A percentile compares a stretch with the other conserved stretches of the same genome.
These are phyloP conservation scores for Odontesthes bonariensis DNA, from an alignment of 2,113 vertebrate genomes.

Conservation along the genomic window DNA sequence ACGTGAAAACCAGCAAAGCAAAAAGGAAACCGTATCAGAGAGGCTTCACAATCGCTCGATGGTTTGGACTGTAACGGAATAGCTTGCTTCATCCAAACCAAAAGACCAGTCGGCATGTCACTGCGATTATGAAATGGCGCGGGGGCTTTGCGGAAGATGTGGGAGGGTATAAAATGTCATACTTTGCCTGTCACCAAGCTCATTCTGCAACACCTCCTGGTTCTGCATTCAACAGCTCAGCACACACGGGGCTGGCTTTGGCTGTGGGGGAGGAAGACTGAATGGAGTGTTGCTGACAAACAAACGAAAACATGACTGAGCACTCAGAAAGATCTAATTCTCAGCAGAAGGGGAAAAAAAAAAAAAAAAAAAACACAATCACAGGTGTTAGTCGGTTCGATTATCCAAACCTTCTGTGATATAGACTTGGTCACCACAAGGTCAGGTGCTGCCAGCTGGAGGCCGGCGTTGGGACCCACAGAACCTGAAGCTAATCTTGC, in stretches of 20 bases:
- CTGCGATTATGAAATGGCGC: neutral
- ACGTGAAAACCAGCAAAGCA: neutral
- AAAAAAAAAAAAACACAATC: neutral
- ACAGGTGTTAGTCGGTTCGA: neutral
- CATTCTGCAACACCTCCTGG: conserved; percentile 53
- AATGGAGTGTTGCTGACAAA: conserved; percentile 17
- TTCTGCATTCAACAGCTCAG: conserved; percentile 25
- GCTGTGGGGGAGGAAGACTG: conserved; percentile 37
- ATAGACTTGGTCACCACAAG: too few species aligned
- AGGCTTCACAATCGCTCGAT: neutral
- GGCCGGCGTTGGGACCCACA: too few species aligned
- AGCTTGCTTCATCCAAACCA: too few species aligned
- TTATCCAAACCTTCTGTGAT: neutral
- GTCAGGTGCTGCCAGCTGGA: too few species aligned
- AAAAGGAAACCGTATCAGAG: neutral
- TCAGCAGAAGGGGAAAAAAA: too few species aligned
- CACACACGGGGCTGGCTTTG: conserved; percentile 6
- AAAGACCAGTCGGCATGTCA: neutral
- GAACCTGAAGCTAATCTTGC: too few species aligned
- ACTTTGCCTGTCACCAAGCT: conserved; percentile 31
- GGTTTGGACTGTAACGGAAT: neutral
- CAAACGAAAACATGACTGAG: neutral
- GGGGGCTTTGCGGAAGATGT: conserved; percentile 22
- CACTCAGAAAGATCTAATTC: too few species aligned
- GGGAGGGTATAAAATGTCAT: conserved; percentile 50